Base-by-base conservation (phyloP, 2,888 invertebrate genomes). In the Esperia sulphurella region DNA sequence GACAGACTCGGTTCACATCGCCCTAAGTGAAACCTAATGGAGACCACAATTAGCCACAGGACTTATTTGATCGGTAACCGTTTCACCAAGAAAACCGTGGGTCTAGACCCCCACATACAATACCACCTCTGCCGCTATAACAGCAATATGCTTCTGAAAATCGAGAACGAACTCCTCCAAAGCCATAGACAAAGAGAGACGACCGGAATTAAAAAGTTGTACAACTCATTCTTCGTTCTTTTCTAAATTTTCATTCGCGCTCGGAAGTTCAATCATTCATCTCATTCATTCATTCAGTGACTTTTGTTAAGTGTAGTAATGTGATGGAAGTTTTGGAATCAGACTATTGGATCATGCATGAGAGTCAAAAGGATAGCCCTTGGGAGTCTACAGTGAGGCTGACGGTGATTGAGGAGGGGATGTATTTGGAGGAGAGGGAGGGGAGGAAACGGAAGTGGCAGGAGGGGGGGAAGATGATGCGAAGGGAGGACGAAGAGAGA, bases 141-240 rank as follows among this genome's bases (percentile, higher is more conserved):
- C 60, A 63, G 76, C 59, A 92, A 93, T 80, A 94, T 94, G 94
- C 92, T 93, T 75, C 83, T 93, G 82, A 92, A 92, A 84, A 89
- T 93, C 68, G 93, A 94, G 79, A 94, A 94, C 85, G 93, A 93
- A 75, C 91, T 95, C 69, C 91, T 95, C 52, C 94, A 95, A 80
- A 95, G 94, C 76, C 95, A 95, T 78, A 93, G 95, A 71, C 95
- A 95, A 83, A 91, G 95, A 75, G 95, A 95, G 83, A 94, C 95
- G 28, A 95, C 95, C 43, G 95, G 95, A 54, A 95, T 95, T 73
- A 95, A 95, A 87, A 95, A 95, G 83, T 90, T 95, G 77, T 95
- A 95, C 90, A 95, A 95, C 88, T 95, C 95, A 54, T 95, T 95
- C 89, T 95, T 95, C 82, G 95, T 95, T 62, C 92, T 95, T 82